Conservation (phyloP, 2,113 vertebrate species). For the Microtus oregoni region DNA sequence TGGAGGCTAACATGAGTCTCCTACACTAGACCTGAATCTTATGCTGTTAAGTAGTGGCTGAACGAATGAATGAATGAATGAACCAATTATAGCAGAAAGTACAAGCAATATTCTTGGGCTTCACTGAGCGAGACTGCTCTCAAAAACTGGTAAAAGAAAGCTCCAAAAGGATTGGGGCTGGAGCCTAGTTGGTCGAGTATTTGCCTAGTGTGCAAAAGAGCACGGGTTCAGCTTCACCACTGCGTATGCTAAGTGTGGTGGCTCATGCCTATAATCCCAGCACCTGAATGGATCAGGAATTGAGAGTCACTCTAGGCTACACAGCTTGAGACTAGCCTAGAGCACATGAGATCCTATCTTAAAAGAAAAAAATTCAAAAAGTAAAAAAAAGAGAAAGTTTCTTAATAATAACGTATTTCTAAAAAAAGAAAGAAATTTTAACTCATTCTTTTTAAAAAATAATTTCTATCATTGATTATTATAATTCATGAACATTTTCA, state of each 20-base stretch:
- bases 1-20: neutral
- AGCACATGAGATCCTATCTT: too few relatives aligned
- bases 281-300: neutral
- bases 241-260: neutral
- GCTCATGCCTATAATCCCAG: neutral
- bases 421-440: slow-evolving; percentile 30
- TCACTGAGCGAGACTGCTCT: neutral
- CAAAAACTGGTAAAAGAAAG: slow-evolving; percentile 28
- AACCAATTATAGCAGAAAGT: neutral
- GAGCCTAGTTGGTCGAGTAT: neutral
- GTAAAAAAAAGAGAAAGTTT: neutral
- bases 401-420: slow-evolving; percentile 13
- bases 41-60: neutral
- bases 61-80: neutral
- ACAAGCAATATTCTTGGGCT: neutral
- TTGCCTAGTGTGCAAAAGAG: neutral
- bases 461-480: slow-evolving; percentile 11
- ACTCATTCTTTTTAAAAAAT: slow-evolving; percentile 52
- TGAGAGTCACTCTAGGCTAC: too few relatives aligned
- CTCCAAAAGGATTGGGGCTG: too few relatives aligned
- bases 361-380: neutral
- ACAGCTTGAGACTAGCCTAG: neutral
- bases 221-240: neutral
- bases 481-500: slow-evolving; percentile 17
- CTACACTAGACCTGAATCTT: neutral